phyloP scores from a whole-genome alignment of 1,140 invertebrate species.

The Sminthurinus signatus region DNA sequence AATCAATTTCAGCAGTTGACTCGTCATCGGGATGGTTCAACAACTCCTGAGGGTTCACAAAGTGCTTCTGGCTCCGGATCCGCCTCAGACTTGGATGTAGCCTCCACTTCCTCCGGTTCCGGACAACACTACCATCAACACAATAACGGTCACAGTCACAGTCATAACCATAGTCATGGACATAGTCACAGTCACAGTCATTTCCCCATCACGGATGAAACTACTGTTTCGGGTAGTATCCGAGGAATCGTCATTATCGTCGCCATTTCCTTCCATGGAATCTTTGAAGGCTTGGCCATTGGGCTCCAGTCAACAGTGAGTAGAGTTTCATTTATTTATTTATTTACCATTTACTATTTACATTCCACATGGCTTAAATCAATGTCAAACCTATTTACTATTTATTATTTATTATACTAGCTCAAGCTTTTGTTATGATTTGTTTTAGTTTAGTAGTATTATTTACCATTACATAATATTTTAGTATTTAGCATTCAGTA shows the following conservation, averaged over 20 bases:
- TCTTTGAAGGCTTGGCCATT: slow-evolving; percentile 66
- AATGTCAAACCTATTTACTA: too few species aligned
- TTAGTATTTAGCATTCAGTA: too few species aligned
- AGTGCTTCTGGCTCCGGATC: not conserved
- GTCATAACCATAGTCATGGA: slow-evolving; percentile 8
- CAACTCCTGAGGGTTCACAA: not conserved
- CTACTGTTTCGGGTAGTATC: slow-evolving; percentile 41
- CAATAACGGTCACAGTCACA: too few species aligned
- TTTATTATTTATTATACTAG: too few species aligned
- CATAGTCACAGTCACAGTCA: slow-evolving; percentile 38
- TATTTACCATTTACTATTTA: too few species aligned
- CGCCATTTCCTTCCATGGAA: slow-evolving; percentile 58
- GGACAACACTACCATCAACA: slow-evolving; percentile 10
- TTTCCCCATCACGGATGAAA: slow-evolving; percentile 23
- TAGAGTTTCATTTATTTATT: too few species aligned
- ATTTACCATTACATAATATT: too few species aligned
- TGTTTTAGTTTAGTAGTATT: too few species aligned
- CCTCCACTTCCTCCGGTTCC: not conserved
- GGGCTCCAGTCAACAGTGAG: slow-evolving; percentile 64
- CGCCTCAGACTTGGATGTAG: not conserved
- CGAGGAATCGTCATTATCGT: slow-evolving; percentile 52
- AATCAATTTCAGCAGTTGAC: not conserved
- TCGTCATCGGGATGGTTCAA: not conserved
- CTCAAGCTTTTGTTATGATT: too few species aligned
- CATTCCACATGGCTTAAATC: too few species aligned